These are phyloP conservation scores for Chaitophorus viminalis DNA, from an alignment of 2,888 invertebrate species.

Conservation along the genomic window DNA sequence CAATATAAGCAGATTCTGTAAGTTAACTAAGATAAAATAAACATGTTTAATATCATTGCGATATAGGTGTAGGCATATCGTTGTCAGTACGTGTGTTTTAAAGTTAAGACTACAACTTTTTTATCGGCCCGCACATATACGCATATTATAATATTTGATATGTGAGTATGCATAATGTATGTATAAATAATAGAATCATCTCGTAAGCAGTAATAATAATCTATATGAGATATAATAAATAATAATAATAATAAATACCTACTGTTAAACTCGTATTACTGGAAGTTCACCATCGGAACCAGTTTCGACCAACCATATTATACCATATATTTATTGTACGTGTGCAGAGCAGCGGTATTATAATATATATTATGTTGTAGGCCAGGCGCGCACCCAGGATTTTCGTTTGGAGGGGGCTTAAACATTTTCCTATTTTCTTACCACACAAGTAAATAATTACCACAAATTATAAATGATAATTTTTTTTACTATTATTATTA, in stretches of 20 bases:
- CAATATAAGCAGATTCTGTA: too few species aligned
- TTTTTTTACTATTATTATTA: too few species aligned
- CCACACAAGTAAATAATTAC: too few species aligned
- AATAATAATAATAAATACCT: neutral
- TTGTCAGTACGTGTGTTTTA: neutral
- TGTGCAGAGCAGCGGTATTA: too few species aligned
- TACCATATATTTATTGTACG: neutral
- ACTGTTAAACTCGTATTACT: neutral
- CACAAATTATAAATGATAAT: too few species aligned
- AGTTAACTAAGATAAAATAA: too few species aligned
- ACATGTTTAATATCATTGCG: too few species aligned
- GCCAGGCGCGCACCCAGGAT: too few species aligned
- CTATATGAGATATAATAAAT: neutral
- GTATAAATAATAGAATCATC: neutral
- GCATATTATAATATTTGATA: neutral
- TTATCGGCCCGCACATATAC: neutral
- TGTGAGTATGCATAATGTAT: too few species aligned
- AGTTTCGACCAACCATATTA: neutral
- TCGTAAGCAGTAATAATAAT: neutral
- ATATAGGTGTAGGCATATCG: neutral
- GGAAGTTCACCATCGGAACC: slow-evolving; percentile 13
- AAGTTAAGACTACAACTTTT: neutral
- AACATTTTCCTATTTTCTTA: too few species aligned
- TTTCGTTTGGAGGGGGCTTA: too few species aligned
- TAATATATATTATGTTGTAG: too few species aligned